A percentile compares a stretch with the other conserved stretches of the same genome.
These are phyloP conservation scores for Apostichopus parvimensis DNA, from an alignment of 35 echinoderm and acorn worm genomes.

Conservation along the genomic window DNA sequence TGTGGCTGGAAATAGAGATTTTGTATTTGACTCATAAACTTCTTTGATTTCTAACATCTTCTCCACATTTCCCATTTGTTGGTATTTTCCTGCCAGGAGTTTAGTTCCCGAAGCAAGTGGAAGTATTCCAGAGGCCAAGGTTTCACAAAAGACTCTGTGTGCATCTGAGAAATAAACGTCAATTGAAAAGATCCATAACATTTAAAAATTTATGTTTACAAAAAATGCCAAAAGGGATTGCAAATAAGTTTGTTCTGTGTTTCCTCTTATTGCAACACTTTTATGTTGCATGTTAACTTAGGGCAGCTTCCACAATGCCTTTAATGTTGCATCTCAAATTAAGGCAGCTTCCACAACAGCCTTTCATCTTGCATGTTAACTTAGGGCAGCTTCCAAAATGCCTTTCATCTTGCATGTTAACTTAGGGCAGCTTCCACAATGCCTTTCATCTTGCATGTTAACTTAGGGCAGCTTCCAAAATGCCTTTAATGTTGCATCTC, in stretches of 20 bases:
- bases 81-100: conserved; percentile 34
- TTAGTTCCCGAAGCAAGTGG: conserved; percentile 52
- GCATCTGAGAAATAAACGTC: conserved; percentile 50
- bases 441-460: too few species aligned
- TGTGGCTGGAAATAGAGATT: conserved; percentile 36
- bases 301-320: background rate
- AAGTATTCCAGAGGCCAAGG: conserved; percentile 13
- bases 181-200: background rate
- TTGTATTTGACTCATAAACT: conserved; percentile 53
- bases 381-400: too few species aligned
- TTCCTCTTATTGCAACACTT: too few species aligned
- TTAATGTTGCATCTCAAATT: too few species aligned
- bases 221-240: background rate
- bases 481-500: too few species aligned
- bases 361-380: too few species aligned
- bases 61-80: conserved; percentile 40
- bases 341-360: too few species aligned
- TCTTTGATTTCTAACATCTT: conserved; percentile 60
- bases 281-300: too few species aligned
- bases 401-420: too few species aligned
- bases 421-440: too few species aligned
- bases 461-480: too few species aligned
- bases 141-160: conserved; percentile 40
- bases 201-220: too few species aligned
- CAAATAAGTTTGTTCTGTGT: background rate